Conservation (phyloP, 2,113 vertebrate species). For the Stigmatopora nigra region DNA sequence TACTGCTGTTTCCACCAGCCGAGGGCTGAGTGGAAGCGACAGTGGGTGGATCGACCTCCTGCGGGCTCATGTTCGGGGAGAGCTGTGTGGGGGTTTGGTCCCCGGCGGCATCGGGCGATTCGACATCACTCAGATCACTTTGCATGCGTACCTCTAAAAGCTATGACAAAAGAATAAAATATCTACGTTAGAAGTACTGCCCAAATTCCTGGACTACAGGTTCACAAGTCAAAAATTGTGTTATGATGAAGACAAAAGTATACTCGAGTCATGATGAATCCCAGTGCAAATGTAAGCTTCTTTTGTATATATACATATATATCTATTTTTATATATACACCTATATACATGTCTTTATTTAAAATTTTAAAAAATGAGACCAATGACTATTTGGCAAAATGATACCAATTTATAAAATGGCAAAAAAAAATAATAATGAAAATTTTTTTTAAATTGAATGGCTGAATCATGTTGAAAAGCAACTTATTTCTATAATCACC, state of each 20-base stretch:
- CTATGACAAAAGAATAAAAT: constrained; percentile 52
- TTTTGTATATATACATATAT: no score
- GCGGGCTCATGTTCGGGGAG: constrained; percentile 78
- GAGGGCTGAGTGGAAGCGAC: constrained; percentile 66
- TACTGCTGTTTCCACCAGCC: constrained; percentile 70
- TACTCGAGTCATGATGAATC: no score
- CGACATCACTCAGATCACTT: constrained; percentile 81
- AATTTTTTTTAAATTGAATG: neutral
- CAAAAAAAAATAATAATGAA: neutral
- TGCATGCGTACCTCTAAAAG: constrained; percentile 90
- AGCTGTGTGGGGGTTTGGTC: constrained; percentile 78
- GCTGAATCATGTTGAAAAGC: neutral
- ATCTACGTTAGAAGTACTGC: neutral
- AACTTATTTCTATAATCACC: constrained; percentile 43
- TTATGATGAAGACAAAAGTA: no score
- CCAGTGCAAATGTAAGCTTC: no score
- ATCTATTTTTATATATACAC: no score
- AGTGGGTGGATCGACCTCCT: constrained; percentile 63
- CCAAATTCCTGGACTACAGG: no score
- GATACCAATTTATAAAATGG: neutral
- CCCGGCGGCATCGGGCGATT: constrained; percentile 78
- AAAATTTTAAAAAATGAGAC: no score
- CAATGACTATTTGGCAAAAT: no score
- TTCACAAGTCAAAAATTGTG: no score
- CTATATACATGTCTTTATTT: no score